Conservation (phyloP, 2,888 invertebrate species). For the Ceratothoa steindachneri region DNA sequence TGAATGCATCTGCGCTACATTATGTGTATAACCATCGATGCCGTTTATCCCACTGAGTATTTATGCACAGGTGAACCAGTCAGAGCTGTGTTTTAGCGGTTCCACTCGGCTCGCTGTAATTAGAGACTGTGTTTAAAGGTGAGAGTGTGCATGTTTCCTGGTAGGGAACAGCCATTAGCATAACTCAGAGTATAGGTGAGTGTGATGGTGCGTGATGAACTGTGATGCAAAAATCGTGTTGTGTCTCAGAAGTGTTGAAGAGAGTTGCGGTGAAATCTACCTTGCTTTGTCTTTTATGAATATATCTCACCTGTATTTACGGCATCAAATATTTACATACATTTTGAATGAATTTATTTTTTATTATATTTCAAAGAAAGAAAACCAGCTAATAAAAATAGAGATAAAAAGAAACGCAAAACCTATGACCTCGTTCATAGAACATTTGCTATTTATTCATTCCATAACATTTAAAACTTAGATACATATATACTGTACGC, state of each 20-base stretch:
- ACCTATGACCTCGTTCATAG: not conserved
- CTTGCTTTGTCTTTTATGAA: not conserved
- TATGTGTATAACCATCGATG: not conserved
- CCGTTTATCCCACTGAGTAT: not conserved
- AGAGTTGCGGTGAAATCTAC: not conserved
- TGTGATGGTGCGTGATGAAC: not conserved
- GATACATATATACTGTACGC: no score
- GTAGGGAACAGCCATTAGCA: not conserved
- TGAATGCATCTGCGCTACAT: not conserved
- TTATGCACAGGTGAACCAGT: not conserved
- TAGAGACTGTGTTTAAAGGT: not conserved
- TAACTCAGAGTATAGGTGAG: not conserved
- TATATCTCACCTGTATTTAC: not conserved
- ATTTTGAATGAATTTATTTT: not conserved
- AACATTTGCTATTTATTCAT: no score
- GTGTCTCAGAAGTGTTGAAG: not conserved
- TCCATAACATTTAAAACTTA: no score
- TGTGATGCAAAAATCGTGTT: not conserved
- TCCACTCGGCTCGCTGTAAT: not conserved
- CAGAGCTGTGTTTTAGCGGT: not conserved
- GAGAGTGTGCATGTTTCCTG: not conserved
- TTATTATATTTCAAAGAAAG: not conserved
- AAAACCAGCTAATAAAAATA: not conserved
- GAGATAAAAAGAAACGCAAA: not conserved
- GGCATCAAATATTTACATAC: not conserved